Evolutionary conservation across 1,140 invertebrate species (phyloP), one percentile per base, ranked within the genome.

Genomic region (Bombus vancouverensis): DNA sequence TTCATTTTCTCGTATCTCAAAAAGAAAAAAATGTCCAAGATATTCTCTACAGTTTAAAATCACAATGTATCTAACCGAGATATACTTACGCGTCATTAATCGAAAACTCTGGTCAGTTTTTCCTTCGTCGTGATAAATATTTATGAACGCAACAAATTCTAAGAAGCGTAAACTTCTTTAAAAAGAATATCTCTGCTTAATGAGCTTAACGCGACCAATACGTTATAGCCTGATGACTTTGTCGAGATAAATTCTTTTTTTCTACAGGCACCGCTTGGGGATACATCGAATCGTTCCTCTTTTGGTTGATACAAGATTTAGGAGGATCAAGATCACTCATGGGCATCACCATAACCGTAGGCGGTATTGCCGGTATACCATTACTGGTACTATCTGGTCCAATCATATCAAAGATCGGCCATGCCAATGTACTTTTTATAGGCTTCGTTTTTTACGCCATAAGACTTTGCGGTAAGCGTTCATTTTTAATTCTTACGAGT

Each of bases 261-360:
- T 62, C 94, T 95, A 28, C 93, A 97, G 97, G 98, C 15, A 97
- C 96, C 1, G 97, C 97, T 22, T 98, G 97, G 97, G 98, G 98
- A 13, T 98, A 97, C 93, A 97, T 98, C 66, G 98, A 98, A 93
- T 98, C 97, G 82, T 98, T 98, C 94, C 95, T 98, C 8, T 98
- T 98, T 94, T 98, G 97, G 98, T 96, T 98, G 83, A 96, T 98
- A 15, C 96, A 98, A 94, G 97, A 98, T 92, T 94, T 98, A 79
- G 97, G 97, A 28, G 97, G 96, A 15, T 97, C 97, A 2, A 96
- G 97, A 85, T 97, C 97, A 15, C 95, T 98, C 42, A 98, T 98
- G 96, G 98, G 98, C 32, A 96, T 98, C 76, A 98, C 98, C 0
- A 96, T 98, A 85, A 97, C 97, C 0, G 97, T 98, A 42, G 97